Conservation (phyloP, 2,888 invertebrate genomes). For the Mellilla xanthometata region DNA sequence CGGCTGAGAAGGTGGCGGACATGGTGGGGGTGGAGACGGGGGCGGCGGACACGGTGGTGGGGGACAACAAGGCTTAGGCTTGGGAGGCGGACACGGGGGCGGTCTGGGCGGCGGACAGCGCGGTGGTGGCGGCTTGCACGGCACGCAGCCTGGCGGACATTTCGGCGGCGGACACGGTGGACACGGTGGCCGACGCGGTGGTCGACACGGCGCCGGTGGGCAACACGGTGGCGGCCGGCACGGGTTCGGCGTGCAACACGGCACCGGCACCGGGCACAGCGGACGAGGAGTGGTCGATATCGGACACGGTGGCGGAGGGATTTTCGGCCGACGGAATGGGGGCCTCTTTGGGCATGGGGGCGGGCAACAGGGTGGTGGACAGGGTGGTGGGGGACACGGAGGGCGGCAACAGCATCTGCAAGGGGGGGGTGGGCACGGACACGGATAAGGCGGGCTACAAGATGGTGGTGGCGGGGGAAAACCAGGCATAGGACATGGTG, state of each 20-base stretch:
- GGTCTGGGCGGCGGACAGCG: neutral
- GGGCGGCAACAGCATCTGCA: neutral
- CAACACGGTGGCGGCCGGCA: neutral
- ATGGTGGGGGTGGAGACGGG: neutral
- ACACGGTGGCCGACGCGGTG: neutral
- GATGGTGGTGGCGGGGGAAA: conserved; percentile 4
- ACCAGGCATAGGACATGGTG: neutral
- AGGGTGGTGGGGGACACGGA: neutral
- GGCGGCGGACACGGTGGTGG: neutral
- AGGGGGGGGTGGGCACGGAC: conserved; percentile 2
- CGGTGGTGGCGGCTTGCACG: neutral
- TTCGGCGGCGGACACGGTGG: neutral
- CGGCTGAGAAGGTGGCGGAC: neutral
- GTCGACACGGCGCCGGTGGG: neutral
- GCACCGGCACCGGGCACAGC: neutral
- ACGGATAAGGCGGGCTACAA: conserved; percentile 3
- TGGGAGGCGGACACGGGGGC: neutral
- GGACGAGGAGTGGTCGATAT: neutral
- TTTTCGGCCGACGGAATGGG: neutral
- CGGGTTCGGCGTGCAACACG: neutral
- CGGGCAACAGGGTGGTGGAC: neutral
- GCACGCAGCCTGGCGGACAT: neutral
- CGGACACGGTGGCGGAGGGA: conserved; percentile 1
- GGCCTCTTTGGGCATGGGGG: neutral
- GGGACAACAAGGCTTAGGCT: neutral